Conservation (phyloP, 2,113 vertebrate species). For the Oceanites oceanicus region DNA sequence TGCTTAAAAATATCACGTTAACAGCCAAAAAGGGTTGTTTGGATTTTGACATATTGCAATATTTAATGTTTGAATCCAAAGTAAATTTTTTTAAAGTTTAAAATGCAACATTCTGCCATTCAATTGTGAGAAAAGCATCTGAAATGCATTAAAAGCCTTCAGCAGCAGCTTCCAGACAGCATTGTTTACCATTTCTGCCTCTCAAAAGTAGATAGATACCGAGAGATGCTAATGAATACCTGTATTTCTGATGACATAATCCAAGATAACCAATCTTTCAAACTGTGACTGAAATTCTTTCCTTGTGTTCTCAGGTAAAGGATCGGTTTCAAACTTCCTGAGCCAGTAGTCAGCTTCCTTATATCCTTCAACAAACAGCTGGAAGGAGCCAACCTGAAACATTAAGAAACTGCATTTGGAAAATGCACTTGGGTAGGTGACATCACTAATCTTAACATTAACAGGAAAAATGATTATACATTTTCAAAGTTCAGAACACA, state of each 20-base stretch:
- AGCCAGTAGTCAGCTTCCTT: conserved; percentile 96
- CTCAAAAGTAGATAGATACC: neutral
- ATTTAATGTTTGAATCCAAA: neutral
- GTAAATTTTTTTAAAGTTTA: neutral
- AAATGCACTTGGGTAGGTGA: neutral
- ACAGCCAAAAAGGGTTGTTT: neutral
- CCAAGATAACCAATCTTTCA: conserved; percentile 92
- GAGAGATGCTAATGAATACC: conserved; percentile 67
- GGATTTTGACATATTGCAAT: neutral
- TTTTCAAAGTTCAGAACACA: neutral
- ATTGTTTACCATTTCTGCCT: neutral
- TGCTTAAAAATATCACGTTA: neutral
- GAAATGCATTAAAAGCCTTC: neutral
- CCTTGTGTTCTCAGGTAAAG: conserved; percentile 94
- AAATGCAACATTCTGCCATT: neutral
- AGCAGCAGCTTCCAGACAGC: neutral
- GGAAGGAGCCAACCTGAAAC: conserved; percentile 94
- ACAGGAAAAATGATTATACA: neutral
- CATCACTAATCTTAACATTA: neutral
- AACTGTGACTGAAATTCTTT: conserved; percentile 97
- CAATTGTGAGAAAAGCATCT: neutral
- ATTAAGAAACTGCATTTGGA: conserved; percentile 45
- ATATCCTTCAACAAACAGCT: conserved; percentile 95
- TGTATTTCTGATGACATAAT: conserved; percentile 97
- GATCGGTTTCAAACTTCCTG: conserved; percentile 94